Percentiles rank a stretch among this genome's conserved stretches.
Conservation (phyloP, 53 echinoderm and acorn worm species). For the Arbacia lixula region DNA sequence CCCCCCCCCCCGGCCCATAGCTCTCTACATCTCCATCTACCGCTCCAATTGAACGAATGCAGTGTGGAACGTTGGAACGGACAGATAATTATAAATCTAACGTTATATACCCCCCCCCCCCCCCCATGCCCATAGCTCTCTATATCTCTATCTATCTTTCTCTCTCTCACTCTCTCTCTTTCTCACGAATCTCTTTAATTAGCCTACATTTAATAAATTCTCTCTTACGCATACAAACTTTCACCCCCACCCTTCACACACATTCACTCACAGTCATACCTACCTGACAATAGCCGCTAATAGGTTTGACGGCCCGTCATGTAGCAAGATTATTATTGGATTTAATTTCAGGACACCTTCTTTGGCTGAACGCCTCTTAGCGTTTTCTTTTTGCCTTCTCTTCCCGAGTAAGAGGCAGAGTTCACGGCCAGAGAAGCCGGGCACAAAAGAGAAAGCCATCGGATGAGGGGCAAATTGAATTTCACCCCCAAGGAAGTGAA, state of each 20-base stretch:
- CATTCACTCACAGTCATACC: no score
- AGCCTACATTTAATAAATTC: no score
- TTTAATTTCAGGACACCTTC: slow-evolving; percentile 16
- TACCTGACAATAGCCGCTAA: slow-evolving; percentile 21
- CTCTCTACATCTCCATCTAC: no score
- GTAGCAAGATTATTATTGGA: slow-evolving; percentile 27
- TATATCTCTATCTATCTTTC: background rate
- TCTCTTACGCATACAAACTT: no score
- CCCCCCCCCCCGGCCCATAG: no score
- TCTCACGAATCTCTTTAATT: no score
- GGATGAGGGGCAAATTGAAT: slow-evolving; percentile 46
- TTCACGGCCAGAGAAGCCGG: slow-evolving; percentile 2
- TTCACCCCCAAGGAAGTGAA: slow-evolving; percentile 39
- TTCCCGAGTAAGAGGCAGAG: background rate
- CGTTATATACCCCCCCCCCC: background rate
- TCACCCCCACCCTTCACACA: no score
- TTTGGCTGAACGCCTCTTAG: background rate
- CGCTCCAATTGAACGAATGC: no score
- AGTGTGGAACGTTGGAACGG: no score
- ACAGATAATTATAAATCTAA: no score
- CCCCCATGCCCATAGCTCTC: background rate
- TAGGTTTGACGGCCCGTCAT: slow-evolving; percentile 2
- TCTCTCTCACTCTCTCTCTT: background rate
- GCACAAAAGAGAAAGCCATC: slow-evolving; percentile 18
- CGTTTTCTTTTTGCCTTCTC: no score